Evolutionary conservation across 92 coral and sea anemone genomes (phyloP), one percentile per base, ranked within the genome.

Genomic region (Epizoanthus rinbou): DNA sequence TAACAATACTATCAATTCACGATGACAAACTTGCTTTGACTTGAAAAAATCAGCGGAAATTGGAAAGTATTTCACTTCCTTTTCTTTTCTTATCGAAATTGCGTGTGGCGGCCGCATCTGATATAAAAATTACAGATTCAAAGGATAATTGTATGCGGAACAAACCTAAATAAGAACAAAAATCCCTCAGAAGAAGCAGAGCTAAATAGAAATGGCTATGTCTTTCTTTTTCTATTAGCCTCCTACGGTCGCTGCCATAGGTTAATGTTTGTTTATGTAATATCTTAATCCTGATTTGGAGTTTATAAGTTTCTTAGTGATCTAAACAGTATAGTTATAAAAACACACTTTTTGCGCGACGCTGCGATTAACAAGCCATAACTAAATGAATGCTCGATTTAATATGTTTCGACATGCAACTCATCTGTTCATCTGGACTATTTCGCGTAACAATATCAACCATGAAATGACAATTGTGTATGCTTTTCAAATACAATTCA

Each of bases 211-310:
- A 31, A 57, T 14, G 11, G 80, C 58, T 33, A 8, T 59, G 39
- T 59, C 53, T 75, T 76, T 56, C 54, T 56, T 57, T 14, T 76
- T 58, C 37, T 35, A 64, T 19, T n/a, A 39, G 82, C 82, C 82
- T 60, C 82, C 82, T 41, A 56, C 57, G 43, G 82, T 1, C 59
- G 10, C 22, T n/a, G 57, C 17, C 23, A 76, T 43, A 9, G 56
- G 43, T 60, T 58, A 53, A 19, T 76, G 82, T 76, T 76, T 76
- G 82, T 76, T 76, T 76, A 39, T 39, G 16, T 76, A 76, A 76
- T 76, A 39, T 39, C 39, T 39, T 35, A 60, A 37, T 19, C 47
- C 43, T 76, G 57, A 23, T 60, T 58, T 59, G 15, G 54, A 47
- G 54, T 47, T 47, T 11, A 47, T 56, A 60, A 18, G 9, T 35